Evolutionary conservation across 2,113 vertebrate genomes (phyloP), one percentile per base, ranked within the genome.

Genomic region (Myrmecophaga tridactyla): DNA sequence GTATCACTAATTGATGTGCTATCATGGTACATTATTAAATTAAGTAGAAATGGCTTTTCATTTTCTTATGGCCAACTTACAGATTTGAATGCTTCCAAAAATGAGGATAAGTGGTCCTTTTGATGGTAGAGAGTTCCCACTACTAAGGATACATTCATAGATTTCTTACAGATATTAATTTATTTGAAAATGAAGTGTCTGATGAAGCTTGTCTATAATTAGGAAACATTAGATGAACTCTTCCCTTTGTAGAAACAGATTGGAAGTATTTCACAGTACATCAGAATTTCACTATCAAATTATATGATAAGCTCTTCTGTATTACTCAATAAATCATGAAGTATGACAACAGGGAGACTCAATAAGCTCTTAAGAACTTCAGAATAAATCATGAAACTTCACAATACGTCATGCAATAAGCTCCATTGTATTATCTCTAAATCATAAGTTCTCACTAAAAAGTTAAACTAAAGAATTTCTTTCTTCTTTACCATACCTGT

Each of bases 251-350:
- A 90, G 3, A 69, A 75, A 86, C 65, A 97, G 62, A 83, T 89
- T 85, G 27, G 39, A 96, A 94, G 56, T 46, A 95, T 86, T 96
- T 97, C 84, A 87, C 41, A 96, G 82, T 89, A 96, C 92, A 96
- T 72, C 70, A 96, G 73, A 81, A 93, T 86, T 67, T 86, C 36
- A 4, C 84, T 90, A 65, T 92, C 80, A 93, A 86, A 67, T 70
- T 96, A 83, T 83, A 18, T 83, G 77, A 96, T 90, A 96, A 93
- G 89, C 76, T 88, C 13, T 65, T 92, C 72, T 88, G 60, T 78
- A 90, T 90, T 93, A 84, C 96, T 95, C 88, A 94, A 77, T 97
- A 95, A 98, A 97, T 97, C 94, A 96, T 86, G 31, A 95, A 29
- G n/a, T 81, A 29, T 90, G 62, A 92, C 77, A 97, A 95, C 58